A percentile compares a stretch with the other conserved stretches of the same genome.
phyloP scores from a whole-genome alignment of 1,140 invertebrate species.

The Antheraea pernyi region DNA sequence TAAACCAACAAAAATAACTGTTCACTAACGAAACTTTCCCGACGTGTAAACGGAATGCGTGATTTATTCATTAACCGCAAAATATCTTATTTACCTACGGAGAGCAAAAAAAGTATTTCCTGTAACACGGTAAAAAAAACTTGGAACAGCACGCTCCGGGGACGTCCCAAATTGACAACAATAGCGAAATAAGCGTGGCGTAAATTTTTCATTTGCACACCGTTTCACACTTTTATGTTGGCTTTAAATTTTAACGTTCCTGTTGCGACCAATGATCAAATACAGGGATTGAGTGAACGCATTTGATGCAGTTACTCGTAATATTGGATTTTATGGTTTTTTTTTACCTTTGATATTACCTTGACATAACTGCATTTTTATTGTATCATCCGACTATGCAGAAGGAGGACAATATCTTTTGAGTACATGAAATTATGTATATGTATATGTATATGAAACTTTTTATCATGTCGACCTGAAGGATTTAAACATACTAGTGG shows the following conservation, averaged over 20 bases:
- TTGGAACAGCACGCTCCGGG: conserved; percentile 32
- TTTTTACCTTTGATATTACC: not conserved
- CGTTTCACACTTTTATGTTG: conserved; percentile 57
- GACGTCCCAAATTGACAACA: conserved; percentile 61
- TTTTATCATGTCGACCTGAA: no score
- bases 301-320: not conserved
- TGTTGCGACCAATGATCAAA: conserved; percentile 30
- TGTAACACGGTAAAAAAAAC: conserved; percentile 33
- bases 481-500: no score
- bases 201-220: conserved; percentile 67
- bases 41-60: not conserved
- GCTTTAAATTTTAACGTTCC: conserved; percentile 53
- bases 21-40: not conserved
- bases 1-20: not conserved
- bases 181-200: conserved; percentile 60
- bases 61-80: not conserved
- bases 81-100: not conserved
- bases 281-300: conserved; percentile 13
- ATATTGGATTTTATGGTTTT: not conserved
- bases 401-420: no score
- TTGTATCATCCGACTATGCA: no score
- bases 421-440: no score
- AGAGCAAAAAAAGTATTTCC: not conserved
- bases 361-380: no score
- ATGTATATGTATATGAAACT: no score